These are phyloP conservation scores for Myrmophylax atrothorax DNA, from an alignment of 2,113 vertebrate genomes.

Conservation along the genomic window DNA sequence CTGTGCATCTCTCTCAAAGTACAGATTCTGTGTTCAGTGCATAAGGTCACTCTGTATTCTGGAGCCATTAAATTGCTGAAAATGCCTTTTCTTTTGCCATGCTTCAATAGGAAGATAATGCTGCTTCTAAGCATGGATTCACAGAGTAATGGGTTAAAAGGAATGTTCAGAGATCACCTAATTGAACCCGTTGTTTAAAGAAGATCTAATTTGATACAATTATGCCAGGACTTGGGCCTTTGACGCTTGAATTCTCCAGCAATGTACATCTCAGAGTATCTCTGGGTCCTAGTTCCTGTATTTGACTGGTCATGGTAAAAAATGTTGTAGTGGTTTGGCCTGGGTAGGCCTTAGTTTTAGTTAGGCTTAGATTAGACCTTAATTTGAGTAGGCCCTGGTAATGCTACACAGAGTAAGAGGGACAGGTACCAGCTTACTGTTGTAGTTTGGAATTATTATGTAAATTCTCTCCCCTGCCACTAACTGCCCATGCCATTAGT, in stretches of 20 bases:
- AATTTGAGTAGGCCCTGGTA: too few species aligned
- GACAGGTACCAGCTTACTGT: too few species aligned
- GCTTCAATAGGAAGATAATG: neutral
- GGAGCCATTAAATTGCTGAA: neutral
- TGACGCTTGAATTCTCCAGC: neutral
- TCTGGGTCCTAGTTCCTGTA: neutral
- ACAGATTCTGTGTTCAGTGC: neutral
- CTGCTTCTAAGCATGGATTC: neutral
- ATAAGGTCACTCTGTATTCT: neutral
- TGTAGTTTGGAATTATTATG: too few species aligned
- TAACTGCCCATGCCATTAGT: too few species aligned
- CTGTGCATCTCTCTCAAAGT: neutral
- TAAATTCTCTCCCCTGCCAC: too few species aligned
- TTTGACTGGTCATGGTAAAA: neutral
- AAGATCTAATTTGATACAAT: neutral
- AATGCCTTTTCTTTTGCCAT: neutral
- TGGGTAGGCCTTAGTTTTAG: too few species aligned
- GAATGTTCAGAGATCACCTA: neutral
- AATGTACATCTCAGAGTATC: accelerated
- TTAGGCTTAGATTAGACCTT: too few species aligned
- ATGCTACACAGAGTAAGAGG: too few species aligned
- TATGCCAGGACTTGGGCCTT: neutral
- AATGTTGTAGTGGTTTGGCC: too few species aligned
- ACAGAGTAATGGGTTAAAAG: neutral
- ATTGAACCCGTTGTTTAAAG: neutral